Conservation (phyloP, 2,797 vertebrate species). For the Nannoperca obscura region DNA sequence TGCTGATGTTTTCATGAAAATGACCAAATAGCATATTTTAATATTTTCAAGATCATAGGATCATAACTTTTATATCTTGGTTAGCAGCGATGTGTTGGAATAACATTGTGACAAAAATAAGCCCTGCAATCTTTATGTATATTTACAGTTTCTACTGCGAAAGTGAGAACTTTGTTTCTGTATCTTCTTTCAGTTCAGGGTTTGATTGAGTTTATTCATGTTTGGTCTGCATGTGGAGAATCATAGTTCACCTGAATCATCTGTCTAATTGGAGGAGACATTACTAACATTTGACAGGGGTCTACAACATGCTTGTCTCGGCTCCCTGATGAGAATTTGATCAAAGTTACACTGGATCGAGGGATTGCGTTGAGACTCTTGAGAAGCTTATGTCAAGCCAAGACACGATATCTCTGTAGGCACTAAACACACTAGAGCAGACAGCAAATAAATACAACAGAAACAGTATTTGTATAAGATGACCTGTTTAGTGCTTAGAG, state of each 20-base stretch:
- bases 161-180: background rate
- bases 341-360: constrained; percentile 8
- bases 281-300: constrained; percentile 41
- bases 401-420: constrained; percentile 16
- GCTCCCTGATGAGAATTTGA: constrained; percentile 46
- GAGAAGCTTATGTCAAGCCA: constrained; percentile 20
- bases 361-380: constrained; percentile 12
- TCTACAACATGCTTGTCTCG: background rate
- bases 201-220: constrained; percentile 12
- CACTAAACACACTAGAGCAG: constrained; percentile 1
- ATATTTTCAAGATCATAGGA: background rate
- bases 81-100: background rate
- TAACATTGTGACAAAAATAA: background rate
- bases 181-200: constrained; percentile 1
- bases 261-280: constrained; percentile 28
- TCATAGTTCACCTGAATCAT: constrained; percentile 13
- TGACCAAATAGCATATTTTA: background rate
- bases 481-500: background rate
- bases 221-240: constrained; percentile 14
- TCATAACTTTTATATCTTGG: background rate
- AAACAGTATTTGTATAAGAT: background rate
- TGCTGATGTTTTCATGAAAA: constrained; percentile 12
- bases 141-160: background rate
- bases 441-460: constrained; percentile 6
- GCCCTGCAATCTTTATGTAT: background rate